phyloP scores from a whole-genome alignment of 1,140 invertebrate species.

The Dinoponera quadriceps region DNA sequence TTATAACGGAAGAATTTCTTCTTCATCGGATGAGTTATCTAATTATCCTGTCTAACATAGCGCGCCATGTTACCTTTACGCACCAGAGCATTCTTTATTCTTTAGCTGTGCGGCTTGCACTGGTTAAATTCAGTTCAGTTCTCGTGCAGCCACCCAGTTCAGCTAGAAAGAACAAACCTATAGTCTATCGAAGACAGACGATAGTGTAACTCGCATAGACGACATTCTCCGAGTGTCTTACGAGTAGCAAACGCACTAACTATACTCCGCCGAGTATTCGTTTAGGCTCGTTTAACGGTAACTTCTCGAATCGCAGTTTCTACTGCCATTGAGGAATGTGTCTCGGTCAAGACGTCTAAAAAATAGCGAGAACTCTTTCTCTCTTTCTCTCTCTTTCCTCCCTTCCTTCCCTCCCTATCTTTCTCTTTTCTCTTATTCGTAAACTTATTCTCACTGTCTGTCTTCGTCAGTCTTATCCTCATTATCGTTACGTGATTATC shows the following conservation, averaged over 20 bases:
- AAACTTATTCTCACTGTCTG: slow-evolving; percentile 66
- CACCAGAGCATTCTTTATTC: too few species aligned
- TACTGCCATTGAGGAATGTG: background rate
- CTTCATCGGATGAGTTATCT: too few species aligned
- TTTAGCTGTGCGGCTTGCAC: too few species aligned
- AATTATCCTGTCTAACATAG: too few species aligned
- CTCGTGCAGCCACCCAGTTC: too few species aligned
- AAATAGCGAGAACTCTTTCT: slow-evolving; percentile 46
- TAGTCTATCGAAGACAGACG: slow-evolving; percentile 10
- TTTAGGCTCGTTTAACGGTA: slow-evolving; percentile 10
- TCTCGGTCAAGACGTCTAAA: slow-evolving; percentile 24
- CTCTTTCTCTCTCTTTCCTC: slow-evolving; percentile 2
- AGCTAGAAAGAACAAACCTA: too few species aligned
- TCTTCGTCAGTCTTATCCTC: slow-evolving; percentile 76
- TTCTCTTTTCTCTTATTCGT: slow-evolving; percentile 41
- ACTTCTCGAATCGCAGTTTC: slow-evolving; percentile 6
- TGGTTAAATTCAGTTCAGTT: too few species aligned
- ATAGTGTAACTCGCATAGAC: background rate
- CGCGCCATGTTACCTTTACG: too few species aligned
- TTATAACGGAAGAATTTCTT: too few species aligned
- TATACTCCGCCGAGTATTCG: background rate
- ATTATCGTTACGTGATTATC: slow-evolving; percentile 59
- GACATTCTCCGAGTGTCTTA: too few species aligned
- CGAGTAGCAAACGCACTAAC: background rate
- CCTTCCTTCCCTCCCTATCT: too few species aligned